phyloP scores from a whole-genome alignment of 2,888 invertebrate species.

The Xestia c-nigrum region DNA sequence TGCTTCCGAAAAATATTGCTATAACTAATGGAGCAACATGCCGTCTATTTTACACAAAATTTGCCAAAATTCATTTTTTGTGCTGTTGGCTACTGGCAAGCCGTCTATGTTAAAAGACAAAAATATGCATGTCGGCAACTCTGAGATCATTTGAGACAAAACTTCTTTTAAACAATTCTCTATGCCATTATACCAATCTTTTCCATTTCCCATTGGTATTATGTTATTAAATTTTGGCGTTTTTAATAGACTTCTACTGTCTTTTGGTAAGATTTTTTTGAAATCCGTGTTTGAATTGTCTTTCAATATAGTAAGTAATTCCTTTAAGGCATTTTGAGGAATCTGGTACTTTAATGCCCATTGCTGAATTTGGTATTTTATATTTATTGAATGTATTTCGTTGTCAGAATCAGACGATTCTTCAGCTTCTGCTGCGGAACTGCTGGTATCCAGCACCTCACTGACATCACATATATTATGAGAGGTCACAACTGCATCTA shows the following conservation, averaged over 20 bases:
- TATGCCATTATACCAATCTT: conserved; percentile 1
- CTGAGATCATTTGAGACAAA: neutral
- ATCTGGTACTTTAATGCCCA: too few species aligned
- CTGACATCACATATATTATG: too few species aligned
- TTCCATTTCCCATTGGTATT: neutral
- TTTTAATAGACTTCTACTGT: conserved; percentile 10
- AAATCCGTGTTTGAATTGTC: conserved; percentile 4
- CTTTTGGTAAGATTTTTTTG: conserved; percentile 6
- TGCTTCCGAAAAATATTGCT: conserved; percentile 3
- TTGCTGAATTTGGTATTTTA: too few species aligned
- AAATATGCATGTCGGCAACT: too few species aligned
- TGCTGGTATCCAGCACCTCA: too few species aligned
- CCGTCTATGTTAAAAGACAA: conserved; percentile 13
- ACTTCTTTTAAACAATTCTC: conserved; percentile 6
- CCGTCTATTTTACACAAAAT: conserved; percentile 38
- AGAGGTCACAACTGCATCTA: too few species aligned
- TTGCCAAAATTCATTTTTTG: conserved; percentile 14
- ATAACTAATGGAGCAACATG: conserved; percentile 16
- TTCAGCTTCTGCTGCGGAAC: too few species aligned
- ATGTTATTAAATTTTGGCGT: conserved; percentile 1
- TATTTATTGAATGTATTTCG: too few species aligned
- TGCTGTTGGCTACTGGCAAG: conserved; percentile 1
- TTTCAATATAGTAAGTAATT: too few species aligned
- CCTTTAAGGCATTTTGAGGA: conserved; percentile 6
- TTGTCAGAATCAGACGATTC: too few species aligned